Percentiles rank a stretch among this genome's conserved stretches.
Evolutionary conservation across 1,140 invertebrate genomes (phyloP).

Genomic region (Macrocentrus cingulum): DNA sequence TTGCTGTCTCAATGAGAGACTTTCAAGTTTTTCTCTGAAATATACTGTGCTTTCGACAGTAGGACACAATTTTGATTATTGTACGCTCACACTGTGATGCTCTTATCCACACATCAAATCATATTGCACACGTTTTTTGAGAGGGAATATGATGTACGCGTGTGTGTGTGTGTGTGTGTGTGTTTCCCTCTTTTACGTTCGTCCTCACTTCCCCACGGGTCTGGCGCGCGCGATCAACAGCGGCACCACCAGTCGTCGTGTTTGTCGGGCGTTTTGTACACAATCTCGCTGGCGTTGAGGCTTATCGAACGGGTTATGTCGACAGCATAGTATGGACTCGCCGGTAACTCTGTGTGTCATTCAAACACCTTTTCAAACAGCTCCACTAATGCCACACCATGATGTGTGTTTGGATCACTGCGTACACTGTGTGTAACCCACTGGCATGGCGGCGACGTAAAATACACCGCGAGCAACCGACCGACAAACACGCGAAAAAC

Average conservation of each 20-base stretch:
- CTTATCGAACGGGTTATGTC: slow-evolving; percentile 47
- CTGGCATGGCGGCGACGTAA: slow-evolving; percentile 60
- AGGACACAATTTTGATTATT: too few relatives aligned
- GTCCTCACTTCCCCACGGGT: neutral
- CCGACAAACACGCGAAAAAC: slow-evolving; percentile 38
- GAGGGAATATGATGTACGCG: too few relatives aligned
- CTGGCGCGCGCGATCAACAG: slow-evolving; percentile 12
- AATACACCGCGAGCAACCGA: slow-evolving; percentile 47
- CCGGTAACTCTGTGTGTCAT: slow-evolving; percentile 46
- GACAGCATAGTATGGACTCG: slow-evolving; percentile 47
- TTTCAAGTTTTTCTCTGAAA: too few relatives aligned
- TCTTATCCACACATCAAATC: too few relatives aligned
- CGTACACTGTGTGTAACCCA: slow-evolving; percentile 60
- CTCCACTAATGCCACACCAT: slow-evolving; percentile 61
- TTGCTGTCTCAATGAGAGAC: too few relatives aligned
- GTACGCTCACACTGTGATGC: too few relatives aligned
- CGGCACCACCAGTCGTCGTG: slow-evolving; percentile 9
- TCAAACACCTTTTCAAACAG: slow-evolving; percentile 38
- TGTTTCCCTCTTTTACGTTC: neutral
- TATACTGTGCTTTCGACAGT: too few relatives aligned
- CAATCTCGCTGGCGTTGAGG: slow-evolving; percentile 36
- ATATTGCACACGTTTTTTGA: too few relatives aligned
- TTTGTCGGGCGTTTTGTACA: slow-evolving; percentile 34
- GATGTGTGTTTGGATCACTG: slow-evolving; percentile 57
- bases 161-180: too few relatives aligned